Conservation (phyloP, 23 tunicate species). For the Oikopleura dioica region DNA sequence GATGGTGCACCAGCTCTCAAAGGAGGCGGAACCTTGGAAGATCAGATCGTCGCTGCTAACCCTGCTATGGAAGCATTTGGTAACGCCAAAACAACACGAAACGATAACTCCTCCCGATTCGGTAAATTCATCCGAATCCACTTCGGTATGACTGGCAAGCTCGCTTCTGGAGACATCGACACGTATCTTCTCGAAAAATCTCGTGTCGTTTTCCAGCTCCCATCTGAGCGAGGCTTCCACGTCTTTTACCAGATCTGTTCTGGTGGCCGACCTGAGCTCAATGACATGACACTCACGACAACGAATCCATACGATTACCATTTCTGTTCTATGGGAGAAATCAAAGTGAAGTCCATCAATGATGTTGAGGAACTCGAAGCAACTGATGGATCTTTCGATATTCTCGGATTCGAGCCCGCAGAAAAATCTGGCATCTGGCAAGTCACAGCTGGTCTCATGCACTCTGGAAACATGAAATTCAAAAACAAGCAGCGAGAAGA, state of each 20-base stretch:
- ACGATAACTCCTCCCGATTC: no score
- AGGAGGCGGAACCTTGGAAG: no score
- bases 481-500: conserved; percentile 90
- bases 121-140: conserved; percentile 95
- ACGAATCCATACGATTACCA: conserved; percentile 74
- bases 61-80: no score
- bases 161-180: no score
- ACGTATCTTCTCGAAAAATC: conserved; percentile 79
- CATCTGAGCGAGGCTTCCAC: conserved; percentile 74
- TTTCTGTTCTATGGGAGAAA: conserved; percentile 66
- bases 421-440: conserved; percentile 79
- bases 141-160: conserved; percentile 88
- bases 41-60: no score
- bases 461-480: conserved; percentile 91
- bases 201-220: conserved; percentile 80
- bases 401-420: conserved; percentile 72
- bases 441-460: conserved; percentile 89
- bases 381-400: conserved; percentile 85
- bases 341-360: conserved; percentile 36
- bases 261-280: conserved; percentile 59
- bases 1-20: no score
- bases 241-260: conserved; percentile 89
- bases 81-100: no score
- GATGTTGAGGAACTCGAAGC: conserved; percentile 54
- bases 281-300: conserved; percentile 38